Conservation (phyloP, 2,888 invertebrate species). For the Meteorus colon region DNA sequence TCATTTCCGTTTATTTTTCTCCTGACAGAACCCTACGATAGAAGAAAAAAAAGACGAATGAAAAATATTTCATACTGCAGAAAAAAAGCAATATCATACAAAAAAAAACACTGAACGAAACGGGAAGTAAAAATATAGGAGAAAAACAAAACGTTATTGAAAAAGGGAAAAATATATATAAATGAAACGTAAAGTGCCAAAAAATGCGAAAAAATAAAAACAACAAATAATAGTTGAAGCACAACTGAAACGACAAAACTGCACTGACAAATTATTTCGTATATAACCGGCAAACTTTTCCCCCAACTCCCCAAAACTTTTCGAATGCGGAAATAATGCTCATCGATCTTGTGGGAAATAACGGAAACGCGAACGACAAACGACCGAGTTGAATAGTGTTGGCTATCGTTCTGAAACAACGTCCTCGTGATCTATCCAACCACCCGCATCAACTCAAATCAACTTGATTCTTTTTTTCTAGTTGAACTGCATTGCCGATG, state of each 20-base stretch:
- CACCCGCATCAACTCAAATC: not conserved
- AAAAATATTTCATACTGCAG: conserved; percentile 25
- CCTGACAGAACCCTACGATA: not conserved
- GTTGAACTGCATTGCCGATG: not conserved
- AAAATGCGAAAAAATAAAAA: conserved; percentile 18
- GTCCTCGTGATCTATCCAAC: not conserved
- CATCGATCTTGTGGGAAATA: conserved; percentile 60
- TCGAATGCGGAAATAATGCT: conserved; percentile 61
- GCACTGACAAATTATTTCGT: conserved; percentile 63
- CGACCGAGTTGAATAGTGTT: conserved; percentile 42
- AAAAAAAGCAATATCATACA: conserved; percentile 40
- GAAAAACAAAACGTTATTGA: not conserved
- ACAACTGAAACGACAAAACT: conserved; percentile 13
- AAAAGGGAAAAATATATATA: not conserved
- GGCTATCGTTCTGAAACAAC: conserved; percentile 28
- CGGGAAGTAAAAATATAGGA: not conserved
- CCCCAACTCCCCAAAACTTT: conserved; percentile 59
- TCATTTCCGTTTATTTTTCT: not conserved
- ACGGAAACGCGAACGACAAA: conserved; percentile 45
- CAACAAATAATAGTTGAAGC: conserved; percentile 22
- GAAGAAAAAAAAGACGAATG: conserved; percentile 15
- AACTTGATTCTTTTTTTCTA: not conserved
- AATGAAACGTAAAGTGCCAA: not conserved
- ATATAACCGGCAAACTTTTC: conserved; percentile 56
- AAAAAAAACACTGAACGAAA: conserved; percentile 25